phyloP scores from a whole-genome alignment of 2,888 invertebrate genomes.

The Spodoptera picta region DNA sequence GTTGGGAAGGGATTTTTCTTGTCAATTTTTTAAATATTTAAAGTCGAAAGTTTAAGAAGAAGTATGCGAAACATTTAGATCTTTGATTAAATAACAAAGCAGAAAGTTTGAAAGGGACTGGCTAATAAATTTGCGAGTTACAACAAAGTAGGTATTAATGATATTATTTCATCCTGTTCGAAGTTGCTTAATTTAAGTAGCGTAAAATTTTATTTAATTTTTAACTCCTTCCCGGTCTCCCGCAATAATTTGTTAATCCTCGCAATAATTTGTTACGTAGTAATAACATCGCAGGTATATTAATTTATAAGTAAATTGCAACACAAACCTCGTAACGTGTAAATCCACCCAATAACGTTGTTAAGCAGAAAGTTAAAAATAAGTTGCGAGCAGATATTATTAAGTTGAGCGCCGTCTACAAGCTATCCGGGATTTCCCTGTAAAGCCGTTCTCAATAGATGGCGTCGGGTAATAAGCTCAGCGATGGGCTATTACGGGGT shows the following conservation, averaged over 20 bases:
- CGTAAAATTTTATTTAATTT: constrained; percentile 18
- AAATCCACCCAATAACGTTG: constrained; percentile 61
- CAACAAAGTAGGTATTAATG: constrained; percentile 53
- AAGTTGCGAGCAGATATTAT: constrained; percentile 75
- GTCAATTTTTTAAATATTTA: constrained; percentile 46
- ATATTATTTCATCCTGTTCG: constrained; percentile 43
- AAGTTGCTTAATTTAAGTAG: constrained; percentile 51
- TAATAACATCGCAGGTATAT: too few relatives aligned
- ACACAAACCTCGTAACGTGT: constrained; percentile 23
- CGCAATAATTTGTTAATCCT: not conserved
- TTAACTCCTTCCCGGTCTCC: constrained; percentile 1
- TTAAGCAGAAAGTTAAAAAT: constrained; percentile 71
- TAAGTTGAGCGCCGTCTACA: constrained; percentile 79
- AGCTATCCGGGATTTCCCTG: constrained; percentile 86
- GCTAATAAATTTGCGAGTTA: constrained; percentile 52
- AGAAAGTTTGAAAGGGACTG: constrained; percentile 52
- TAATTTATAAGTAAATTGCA: constrained; percentile 1
- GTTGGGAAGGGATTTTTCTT: constrained; percentile 29
- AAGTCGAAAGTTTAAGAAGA: constrained; percentile 55
- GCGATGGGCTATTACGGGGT: constrained; percentile 84
- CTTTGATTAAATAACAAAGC: constrained; percentile 59
- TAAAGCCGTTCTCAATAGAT: constrained; percentile 88
- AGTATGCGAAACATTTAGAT: constrained; percentile 64
- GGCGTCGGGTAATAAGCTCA: constrained; percentile 86
- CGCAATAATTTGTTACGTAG: not conserved